Evolutionary conservation across 2,888 invertebrate genomes (phyloP).

Genomic region (Yponomeuta cagnagella): DNA sequence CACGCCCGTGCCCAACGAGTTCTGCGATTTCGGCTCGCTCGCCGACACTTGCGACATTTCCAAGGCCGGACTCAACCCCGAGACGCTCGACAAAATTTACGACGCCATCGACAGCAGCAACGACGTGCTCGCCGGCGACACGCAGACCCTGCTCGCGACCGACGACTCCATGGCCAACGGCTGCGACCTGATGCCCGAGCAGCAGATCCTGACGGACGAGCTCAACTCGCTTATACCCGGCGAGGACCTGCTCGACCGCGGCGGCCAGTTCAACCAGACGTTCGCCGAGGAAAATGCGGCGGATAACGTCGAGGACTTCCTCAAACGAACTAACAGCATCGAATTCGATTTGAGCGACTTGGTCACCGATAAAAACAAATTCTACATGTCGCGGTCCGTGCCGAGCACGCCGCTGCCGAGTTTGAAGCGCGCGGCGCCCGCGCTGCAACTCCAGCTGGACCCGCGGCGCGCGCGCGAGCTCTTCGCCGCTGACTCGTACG

Average conservation of each 20-base stretch:
- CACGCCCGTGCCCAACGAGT: slow-evolving; percentile 82
- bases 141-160: slow-evolving; percentile 47
- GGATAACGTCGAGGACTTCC: slow-evolving; percentile 61
- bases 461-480: slow-evolving; percentile 54
- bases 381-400: slow-evolving; percentile 79
- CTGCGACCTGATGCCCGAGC: slow-evolving; percentile 55
- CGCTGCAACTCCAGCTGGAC: slow-evolving; percentile 50
- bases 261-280: slow-evolving; percentile 48
- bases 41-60: slow-evolving; percentile 74
- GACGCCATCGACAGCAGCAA: slow-evolving; percentile 76
- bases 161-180: slow-evolving; percentile 52
- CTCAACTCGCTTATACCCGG: slow-evolving; percentile 61
- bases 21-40: slow-evolving; percentile 81
- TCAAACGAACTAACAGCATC: slow-evolving; percentile 63
- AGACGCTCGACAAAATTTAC: slow-evolving; percentile 80
- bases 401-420: slow-evolving; percentile 80
- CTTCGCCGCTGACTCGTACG: slow-evolving; percentile 47
- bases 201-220: slow-evolving; percentile 54
- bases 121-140: slow-evolving; percentile 50
- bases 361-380: slow-evolving; percentile 57
- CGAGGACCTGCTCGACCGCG: slow-evolving; percentile 47
- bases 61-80: slow-evolving; percentile 69
- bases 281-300: slow-evolving; percentile 43
- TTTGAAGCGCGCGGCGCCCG: slow-evolving; percentile 52
- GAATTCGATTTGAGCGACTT: slow-evolving; percentile 61